phyloP scores from a whole-genome alignment of 2,888 invertebrate genomes.

The Steromphala cineraria region DNA sequence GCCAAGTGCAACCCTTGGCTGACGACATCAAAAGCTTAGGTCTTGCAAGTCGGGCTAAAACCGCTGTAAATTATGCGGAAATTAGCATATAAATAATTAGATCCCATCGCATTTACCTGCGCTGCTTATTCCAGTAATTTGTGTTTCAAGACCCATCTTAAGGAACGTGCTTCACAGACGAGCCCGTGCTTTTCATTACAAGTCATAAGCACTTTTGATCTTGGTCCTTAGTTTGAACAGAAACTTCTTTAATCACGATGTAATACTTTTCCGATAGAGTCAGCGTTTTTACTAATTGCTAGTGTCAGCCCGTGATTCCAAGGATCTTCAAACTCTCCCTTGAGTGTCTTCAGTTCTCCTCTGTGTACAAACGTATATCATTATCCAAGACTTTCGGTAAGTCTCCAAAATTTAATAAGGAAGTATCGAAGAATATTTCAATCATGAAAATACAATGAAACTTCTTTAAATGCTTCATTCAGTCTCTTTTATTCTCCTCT shows the following conservation, averaged over 20 bases:
- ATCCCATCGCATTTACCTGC: constrained; percentile 8
- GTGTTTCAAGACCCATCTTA: neutral
- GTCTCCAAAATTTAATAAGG: too few species aligned
- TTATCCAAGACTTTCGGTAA: too few species aligned
- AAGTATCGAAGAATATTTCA: too few species aligned
- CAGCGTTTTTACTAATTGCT: constrained; percentile 22
- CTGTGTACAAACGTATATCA: neutral
- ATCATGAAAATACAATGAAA: too few species aligned
- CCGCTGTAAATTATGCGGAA: neutral
- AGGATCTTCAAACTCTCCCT: neutral
- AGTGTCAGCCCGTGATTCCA: neutral
- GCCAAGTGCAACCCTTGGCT: neutral
- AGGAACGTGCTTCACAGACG: neutral
- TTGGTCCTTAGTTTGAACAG: neutral
- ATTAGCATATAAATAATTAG: constrained; percentile 10
- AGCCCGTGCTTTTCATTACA: neutral
- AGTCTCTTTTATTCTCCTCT: neutral
- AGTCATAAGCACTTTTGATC: neutral
- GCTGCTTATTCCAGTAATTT: neutral
- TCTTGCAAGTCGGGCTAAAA: neutral
- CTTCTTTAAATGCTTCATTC: neutral
- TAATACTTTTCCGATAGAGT: constrained; percentile 24
- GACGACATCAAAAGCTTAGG: constrained; percentile 2
- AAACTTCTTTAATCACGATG: constrained; percentile 23
- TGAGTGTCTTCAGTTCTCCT: neutral